A percentile compares a stretch with the other conserved stretches of the same genome.
Evolutionary conservation across 2,888 invertebrate species (phyloP).

Genomic region (Orthonychiurus folsomi): DNA sequence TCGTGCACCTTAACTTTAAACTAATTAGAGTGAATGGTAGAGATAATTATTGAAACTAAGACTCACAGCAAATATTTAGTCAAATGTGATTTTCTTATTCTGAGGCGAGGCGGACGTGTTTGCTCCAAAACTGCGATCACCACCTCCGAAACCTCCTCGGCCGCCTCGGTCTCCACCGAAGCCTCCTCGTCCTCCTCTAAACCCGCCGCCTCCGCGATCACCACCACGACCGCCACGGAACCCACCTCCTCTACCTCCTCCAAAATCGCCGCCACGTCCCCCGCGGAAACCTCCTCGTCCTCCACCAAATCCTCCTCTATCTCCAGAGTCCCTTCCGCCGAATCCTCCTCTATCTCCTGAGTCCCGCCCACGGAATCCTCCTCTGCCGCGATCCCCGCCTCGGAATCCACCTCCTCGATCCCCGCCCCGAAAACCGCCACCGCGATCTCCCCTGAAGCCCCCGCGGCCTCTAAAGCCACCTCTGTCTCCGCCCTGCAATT

Average conservation of each 20-base stretch:
- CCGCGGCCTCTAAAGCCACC: conserved; percentile 36
- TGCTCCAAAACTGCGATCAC: conserved; percentile 31
- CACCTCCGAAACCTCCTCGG: conserved; percentile 20
- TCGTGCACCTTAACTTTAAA: too few species aligned
- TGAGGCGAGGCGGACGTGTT: conserved; percentile 45
- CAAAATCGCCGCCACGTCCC: conserved; percentile 28
- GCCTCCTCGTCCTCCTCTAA: conserved; percentile 41
- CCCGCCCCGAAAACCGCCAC: conserved; percentile 40
- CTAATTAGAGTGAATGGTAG: too few species aligned
- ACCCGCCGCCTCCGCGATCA: conserved; percentile 41
- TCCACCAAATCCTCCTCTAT: conserved; percentile 32
- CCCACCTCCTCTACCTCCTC: conserved; percentile 38
- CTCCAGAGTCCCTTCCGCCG: conserved; percentile 4
- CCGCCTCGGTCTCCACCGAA: conserved; percentile 37
- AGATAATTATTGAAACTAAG: too few species aligned
- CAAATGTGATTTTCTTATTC: conserved; percentile 67
- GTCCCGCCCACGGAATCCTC: conserved; percentile 32
- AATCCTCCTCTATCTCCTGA: conserved; percentile 44
- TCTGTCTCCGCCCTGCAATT: conserved; percentile 16
- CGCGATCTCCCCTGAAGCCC: conserved; percentile 46
- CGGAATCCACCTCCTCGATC: conserved; percentile 43
- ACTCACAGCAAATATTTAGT: conserved; percentile 10
- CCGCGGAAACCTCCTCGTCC: conserved; percentile 11
- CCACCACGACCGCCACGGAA: conserved; percentile 40
- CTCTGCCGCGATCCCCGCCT: conserved; percentile 3